Percentiles rank a stretch among this genome's conserved stretches.
phyloP scores from a whole-genome alignment of 2,113 vertebrate species.

The Thymallus thymallus region DNA sequence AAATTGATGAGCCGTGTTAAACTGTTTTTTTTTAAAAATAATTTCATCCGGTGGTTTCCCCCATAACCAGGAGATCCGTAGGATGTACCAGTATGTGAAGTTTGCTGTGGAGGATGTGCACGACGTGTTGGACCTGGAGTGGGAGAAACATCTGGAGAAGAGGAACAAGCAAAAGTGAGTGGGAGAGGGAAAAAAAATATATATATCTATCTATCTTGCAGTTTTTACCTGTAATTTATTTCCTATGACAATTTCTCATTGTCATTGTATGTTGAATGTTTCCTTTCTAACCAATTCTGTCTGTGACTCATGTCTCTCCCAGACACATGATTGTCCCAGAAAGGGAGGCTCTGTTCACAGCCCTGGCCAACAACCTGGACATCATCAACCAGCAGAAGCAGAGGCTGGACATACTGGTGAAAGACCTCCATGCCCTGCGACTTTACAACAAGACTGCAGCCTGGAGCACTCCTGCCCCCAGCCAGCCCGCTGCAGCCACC shows the following conservation, averaged over 20 bases:
- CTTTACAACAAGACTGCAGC: conserved; percentile 82
- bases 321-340: conserved; percentile 90
- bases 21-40: neutral
- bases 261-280: neutral
- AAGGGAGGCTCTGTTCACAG: conserved; percentile 87
- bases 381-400: conserved; percentile 95
- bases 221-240: neutral
- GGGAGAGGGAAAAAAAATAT: neutral
- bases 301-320: conserved; percentile 16
- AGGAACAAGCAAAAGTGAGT: conserved; percentile 87
- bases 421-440: conserved; percentile 82
- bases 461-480: conserved; percentile 56
- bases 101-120: conserved; percentile 95
- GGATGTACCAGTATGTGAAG: conserved; percentile 89
- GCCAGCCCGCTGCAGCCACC: conserved; percentile 40
- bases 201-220: neutral
- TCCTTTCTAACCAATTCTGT: neutral
- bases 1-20: neutral
- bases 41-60: neutral
- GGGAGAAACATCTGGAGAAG: conserved; percentile 91
- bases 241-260: neutral
- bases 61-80: conserved; percentile 84
- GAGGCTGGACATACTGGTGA: conserved; percentile 80
- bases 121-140: conserved; percentile 90
- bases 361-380: conserved; percentile 88